Evolutionary conservation across 1,140 invertebrate species (phyloP).

Genomic region (Acyrthosiphon pisum): DNA sequence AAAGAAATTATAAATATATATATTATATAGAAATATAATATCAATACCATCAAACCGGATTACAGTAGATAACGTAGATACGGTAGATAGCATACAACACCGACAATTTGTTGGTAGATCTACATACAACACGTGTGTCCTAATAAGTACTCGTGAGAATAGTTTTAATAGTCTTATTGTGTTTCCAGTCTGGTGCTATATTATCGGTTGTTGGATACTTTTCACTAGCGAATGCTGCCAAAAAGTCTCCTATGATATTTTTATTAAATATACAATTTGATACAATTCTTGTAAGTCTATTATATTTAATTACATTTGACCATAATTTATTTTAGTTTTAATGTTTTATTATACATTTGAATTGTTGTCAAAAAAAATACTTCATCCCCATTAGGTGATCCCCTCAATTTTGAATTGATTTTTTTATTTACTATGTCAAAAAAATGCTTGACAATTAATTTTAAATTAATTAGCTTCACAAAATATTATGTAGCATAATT

Average conservation of each 20-base stretch:
- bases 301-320: not conserved
- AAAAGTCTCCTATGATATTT: slow-evolving; percentile 86
- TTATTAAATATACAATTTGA: slow-evolving; percentile 87
- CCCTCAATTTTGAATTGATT: slow-evolving; percentile 21
- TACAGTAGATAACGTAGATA: no score
- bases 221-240: slow-evolving; percentile 86
- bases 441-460: not conserved
- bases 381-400: not conserved
- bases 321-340: not conserved
- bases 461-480: not conserved
- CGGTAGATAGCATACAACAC: no score
- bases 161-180: slow-evolving; percentile 48
- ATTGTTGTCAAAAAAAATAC: not conserved
- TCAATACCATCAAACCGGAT: no score
- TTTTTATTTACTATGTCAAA: slow-evolving; percentile 31
- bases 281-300: slow-evolving; percentile 73
- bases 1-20: no score
- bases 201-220: slow-evolving; percentile 87
- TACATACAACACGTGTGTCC: no score
- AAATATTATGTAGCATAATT: slow-evolving; percentile 36
- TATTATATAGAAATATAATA: no score
- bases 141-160: not conserved
- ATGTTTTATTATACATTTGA: not conserved
- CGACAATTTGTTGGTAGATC: no score
- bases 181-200: slow-evolving; percentile 88